Evolutionary conservation across 2,888 invertebrate genomes (phyloP).

Genomic region (Calephelis perditalis): DNA sequence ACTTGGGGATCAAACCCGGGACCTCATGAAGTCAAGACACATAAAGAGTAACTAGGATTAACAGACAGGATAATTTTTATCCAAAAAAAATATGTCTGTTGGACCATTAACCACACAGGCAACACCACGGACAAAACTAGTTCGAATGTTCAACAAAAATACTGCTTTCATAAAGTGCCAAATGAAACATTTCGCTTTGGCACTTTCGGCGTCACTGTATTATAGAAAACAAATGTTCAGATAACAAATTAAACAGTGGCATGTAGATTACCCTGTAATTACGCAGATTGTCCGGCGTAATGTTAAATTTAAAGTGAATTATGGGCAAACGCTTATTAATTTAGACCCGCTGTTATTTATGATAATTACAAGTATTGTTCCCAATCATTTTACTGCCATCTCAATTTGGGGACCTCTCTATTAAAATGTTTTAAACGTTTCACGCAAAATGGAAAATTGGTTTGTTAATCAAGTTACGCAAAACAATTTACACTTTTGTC

Average conservation of each 20-base stretch:
- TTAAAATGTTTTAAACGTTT: neutral
- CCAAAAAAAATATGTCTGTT: too few relatives aligned
- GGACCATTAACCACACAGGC: too few relatives aligned
- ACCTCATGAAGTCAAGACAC: too few relatives aligned
- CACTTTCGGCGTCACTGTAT: neutral
- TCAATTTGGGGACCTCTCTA: neutral
- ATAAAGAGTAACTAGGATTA: too few relatives aligned
- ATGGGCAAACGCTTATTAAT: slow-evolving; percentile 60
- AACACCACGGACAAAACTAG: too few relatives aligned
- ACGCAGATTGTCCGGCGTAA: slow-evolving; percentile 44
- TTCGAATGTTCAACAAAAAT: neutral
- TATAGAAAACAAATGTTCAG: slow-evolving; percentile 26
- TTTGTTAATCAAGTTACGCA: too few relatives aligned
- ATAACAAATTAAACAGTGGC: slow-evolving; percentile 33
- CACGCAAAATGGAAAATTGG: neutral
- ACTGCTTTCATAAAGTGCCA: neutral
- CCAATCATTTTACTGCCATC: slow-evolving; percentile 4
- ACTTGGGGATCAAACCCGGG: too few relatives aligned
- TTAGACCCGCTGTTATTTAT: slow-evolving; percentile 58
- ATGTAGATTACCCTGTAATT: slow-evolving; percentile 50
- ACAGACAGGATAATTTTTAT: too few relatives aligned
- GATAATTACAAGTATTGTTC: slow-evolving; percentile 39
- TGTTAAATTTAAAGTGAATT: slow-evolving; percentile 57
- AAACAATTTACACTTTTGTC: too few relatives aligned
- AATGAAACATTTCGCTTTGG: neutral